A percentile compares a stretch with the other conserved stretches of the same genome.
Conservation (phyloP, 2,113 vertebrate species). For the Amphiprion percula region DNA sequence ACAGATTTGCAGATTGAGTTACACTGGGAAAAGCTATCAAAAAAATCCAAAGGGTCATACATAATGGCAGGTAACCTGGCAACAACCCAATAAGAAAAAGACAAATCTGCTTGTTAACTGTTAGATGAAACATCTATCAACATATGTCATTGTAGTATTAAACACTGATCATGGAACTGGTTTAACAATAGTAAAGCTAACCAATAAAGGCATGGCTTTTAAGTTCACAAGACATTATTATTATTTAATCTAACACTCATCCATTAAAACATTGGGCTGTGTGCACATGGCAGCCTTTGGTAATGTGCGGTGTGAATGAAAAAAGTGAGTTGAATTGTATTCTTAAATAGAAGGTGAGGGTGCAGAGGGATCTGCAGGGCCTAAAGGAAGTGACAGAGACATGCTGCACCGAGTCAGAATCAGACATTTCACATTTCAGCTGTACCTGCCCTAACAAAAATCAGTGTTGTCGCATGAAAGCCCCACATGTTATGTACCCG, state of each 20-base stretch:
- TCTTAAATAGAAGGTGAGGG: slow-evolving; percentile 28
- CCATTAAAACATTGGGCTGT: slow-evolving; percentile 34
- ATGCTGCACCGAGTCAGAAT: slow-evolving; percentile 49
- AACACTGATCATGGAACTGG: background rate
- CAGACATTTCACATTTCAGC: slow-evolving; percentile 51
- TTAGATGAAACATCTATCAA: background rate
- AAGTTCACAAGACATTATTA: slow-evolving; percentile 10
- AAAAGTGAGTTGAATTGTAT: slow-evolving; percentile 33
- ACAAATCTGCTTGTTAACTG: too few species aligned
- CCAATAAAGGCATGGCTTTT: background rate
- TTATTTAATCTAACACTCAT: slow-evolving; percentile 32
- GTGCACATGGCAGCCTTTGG: slow-evolving; percentile 38
- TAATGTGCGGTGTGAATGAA: slow-evolving; percentile 36
- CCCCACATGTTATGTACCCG: slow-evolving; percentile 38
- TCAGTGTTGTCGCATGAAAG: slow-evolving; percentile 57
- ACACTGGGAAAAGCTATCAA: background rate
- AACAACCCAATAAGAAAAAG: too few species aligned
- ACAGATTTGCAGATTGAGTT: background rate
- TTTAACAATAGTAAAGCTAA: background rate
- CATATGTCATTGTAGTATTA: background rate
- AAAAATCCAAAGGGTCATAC: background rate
- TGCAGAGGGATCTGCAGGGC: slow-evolving; percentile 24
- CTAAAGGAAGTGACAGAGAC: slow-evolving; percentile 52
- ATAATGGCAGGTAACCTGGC: background rate
- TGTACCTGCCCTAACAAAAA: slow-evolving; percentile 50